Evolutionary conservation across 2,888 invertebrate genomes (phyloP).

Genomic region (Spodoptera exigua): DNA sequence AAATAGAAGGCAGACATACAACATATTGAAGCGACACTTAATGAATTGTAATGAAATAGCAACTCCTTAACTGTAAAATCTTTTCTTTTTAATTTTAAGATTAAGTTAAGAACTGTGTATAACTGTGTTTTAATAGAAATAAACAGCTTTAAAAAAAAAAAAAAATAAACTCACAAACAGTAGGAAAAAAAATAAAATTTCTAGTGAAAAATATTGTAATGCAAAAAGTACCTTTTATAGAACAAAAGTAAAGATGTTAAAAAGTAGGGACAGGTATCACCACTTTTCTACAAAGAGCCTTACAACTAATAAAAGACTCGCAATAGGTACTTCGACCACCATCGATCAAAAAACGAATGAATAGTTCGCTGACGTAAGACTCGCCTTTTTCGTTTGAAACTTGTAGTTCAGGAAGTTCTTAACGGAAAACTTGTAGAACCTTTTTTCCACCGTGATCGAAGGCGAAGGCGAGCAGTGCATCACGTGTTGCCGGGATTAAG

Average conservation of each 20-base stretch:
- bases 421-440: conserved; percentile 49
- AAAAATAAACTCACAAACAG: too few species aligned
- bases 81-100: too few species aligned
- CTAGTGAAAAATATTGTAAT: too few species aligned
- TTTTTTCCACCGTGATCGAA: conserved; percentile 54
- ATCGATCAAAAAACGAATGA: conserved; percentile 41
- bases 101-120: too few species aligned
- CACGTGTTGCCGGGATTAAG: conserved; percentile 72
- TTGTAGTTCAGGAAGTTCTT: conserved; percentile 42
- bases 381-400: conserved; percentile 51
- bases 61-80: too few species aligned
- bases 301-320: conserved; percentile 15
- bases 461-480: conserved; percentile 61
- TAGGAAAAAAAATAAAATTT: too few species aligned
- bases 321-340: conserved; percentile 11
- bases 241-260: not conserved
- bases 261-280: not conserved
- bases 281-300: not conserved
- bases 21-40: too few species aligned
- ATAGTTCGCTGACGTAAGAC: conserved; percentile 23
- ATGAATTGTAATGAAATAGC: too few species aligned
- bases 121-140: too few species aligned
- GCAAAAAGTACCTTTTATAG: not conserved
- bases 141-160: too few species aligned
- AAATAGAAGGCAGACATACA: too few species aligned